Evolutionary conservation across 2,113 vertebrate genomes (phyloP), one percentile per base, ranked within the genome.

Genomic region (Sisor rabdophorus): DNA sequence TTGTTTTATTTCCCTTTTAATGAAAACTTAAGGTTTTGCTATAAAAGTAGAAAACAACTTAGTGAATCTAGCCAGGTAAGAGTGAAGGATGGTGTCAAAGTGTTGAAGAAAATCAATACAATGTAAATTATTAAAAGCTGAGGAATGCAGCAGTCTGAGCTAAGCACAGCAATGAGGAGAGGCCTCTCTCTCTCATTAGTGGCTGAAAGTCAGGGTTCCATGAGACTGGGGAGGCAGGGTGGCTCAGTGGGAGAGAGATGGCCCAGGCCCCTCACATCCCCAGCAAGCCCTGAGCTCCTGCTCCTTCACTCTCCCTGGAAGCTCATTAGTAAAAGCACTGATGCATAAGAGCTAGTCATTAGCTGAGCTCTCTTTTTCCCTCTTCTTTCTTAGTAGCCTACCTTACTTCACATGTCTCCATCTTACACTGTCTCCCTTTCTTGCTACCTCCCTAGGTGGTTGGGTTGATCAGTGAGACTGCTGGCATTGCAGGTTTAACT

Each of bases 261-360:
- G 94, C 94, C 94, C 93, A 90, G 94, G 94, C 93, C 94, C 94
- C 94, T 96, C 93, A 92, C 93, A 96, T 97, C 95, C 93, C 92
- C 88, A 91, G 91, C 94, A 94, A 93, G 94, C 94, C 93, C 95
- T 91, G 75, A 91, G 92, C 93, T 93, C 93, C 89, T 94, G 93
- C 93, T 95, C 92, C 92, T 92, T 95, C 95, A 95, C 94, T 94
- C 94, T 96, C 93, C 95, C 95, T 96, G 95, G 94, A 96, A 98
- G 97, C 96, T 99, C 97, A 98, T 99, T 99, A 99, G 97, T 95
- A 98, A 93, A 93, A 93, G 94, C 95, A 96, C 93, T 95, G 96
- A 98, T 98, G 96, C 97, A 98, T 98, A 98, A 98, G 95, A 98
- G 95, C 95, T 96, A 95, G 95, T 97, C 95, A 98, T 99, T 98